phyloP scores from a whole-genome alignment of 2,888 invertebrate species.

The Rugalucina vietnamica region DNA sequence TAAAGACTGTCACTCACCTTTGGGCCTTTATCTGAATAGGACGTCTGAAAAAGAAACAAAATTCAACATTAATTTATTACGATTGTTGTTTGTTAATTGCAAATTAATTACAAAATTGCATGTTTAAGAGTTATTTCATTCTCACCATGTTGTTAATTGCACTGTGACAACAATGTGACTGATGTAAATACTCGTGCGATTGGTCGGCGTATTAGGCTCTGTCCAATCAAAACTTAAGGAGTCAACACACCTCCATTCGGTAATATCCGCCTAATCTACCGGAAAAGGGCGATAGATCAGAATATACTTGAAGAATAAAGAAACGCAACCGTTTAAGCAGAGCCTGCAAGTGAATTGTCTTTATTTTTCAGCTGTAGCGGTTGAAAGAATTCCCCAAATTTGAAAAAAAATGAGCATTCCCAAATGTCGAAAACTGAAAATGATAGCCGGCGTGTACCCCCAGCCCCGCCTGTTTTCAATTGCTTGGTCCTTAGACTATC shows the following conservation, averaged over 20 bases:
- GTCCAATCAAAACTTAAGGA: not conserved
- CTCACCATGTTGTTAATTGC: not conserved
- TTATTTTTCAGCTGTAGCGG: no score
- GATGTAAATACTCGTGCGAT: not conserved
- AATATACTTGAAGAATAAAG: no score
- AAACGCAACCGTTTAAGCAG: no score
- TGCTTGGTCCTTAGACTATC: no score
- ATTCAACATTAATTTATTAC: not conserved
- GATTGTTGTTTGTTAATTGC: not conserved
- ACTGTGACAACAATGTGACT: not conserved
- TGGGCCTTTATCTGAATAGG: slow-evolving; percentile 58
- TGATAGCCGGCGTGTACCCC: no score
- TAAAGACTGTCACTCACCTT: slow-evolving; percentile 54
- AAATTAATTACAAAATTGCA: not conserved
- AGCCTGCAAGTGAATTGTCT: no score
- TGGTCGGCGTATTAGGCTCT: not conserved
- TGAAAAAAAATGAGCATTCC: no score
- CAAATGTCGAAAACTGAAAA: no score
- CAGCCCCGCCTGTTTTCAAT: no score
- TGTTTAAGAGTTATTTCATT: not conserved
- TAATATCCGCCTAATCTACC: no score
- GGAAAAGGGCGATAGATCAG: no score
- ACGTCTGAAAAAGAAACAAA: slow-evolving; percentile 60
- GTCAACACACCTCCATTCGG: slow-evolving; percentile 1
- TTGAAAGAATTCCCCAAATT: no score